A percentile compares a stretch with the other conserved stretches of the same genome.
Evolutionary conservation across 2,113 vertebrate species (phyloP).

Genomic region (Plecotus auritus): DNA sequence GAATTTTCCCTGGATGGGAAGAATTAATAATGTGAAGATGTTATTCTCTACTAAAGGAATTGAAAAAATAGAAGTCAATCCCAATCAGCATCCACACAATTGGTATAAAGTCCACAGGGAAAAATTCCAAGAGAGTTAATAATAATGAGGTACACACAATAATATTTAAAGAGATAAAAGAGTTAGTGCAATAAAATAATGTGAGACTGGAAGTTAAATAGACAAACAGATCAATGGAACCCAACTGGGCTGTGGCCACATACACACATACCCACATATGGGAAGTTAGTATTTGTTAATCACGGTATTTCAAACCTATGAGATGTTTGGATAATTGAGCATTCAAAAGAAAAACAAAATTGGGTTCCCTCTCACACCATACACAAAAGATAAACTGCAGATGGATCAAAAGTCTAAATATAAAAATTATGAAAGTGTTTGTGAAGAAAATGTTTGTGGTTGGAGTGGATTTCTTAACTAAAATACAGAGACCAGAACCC

Average conservation of each 20-base stretch:
- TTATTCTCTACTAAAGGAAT: not conserved
- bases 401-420: slow-evolving; percentile 14
- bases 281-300: not conserved
- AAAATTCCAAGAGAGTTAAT: slow-evolving; percentile 21
- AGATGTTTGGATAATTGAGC: not conserved
- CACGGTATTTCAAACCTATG: not conserved
- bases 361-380: not conserved
- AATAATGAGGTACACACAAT: not conserved
- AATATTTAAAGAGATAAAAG: slow-evolving; percentile 17
- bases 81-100: not conserved
- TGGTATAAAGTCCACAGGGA: not conserved
- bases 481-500: not conserved
- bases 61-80: slow-evolving; percentile 8
- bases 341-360: slow-evolving; percentile 29
- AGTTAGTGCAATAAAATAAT: not conserved
- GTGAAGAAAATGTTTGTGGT: not conserved
- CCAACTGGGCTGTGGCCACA: not conserved
- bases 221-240: not conserved
- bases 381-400: not conserved
- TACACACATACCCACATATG: not conserved
- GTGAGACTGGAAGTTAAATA: not conserved
- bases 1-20: not conserved
- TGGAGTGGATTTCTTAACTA: not conserved
- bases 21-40: slow-evolving; percentile 40
- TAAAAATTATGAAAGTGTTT: not conserved